Evolutionary conservation across 2,113 vertebrate species (phyloP).

Genomic region (Pseudorectes ferrugineus): DNA sequence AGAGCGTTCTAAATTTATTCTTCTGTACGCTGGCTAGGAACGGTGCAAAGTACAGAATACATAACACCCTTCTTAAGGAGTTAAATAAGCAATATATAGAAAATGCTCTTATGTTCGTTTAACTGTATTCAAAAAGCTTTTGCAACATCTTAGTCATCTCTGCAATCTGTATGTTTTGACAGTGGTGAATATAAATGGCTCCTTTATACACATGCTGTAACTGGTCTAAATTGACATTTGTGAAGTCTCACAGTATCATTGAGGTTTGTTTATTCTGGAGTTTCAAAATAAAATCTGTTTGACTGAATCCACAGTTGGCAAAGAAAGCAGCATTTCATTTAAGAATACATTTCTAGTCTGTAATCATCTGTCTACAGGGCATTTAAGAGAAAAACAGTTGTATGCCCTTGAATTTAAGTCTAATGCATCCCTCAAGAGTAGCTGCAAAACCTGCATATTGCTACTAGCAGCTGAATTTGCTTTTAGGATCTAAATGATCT

Average conservation of each 20-base stretch:
- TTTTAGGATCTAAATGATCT: not conserved
- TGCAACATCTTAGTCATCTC: not conserved
- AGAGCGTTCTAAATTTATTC: not conserved
- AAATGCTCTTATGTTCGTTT: not conserved
- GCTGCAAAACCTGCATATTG: not conserved
- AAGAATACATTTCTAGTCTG: constrained; percentile 19
- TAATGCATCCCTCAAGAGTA: not conserved
- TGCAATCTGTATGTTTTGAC: not conserved
- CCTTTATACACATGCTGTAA: not conserved
- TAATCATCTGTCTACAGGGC: constrained; percentile 20
- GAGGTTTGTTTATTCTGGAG: constrained; percentile 69
- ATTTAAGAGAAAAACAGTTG: constrained; percentile 15
- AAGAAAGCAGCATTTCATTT: constrained; percentile 22
- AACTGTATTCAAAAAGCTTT: not conserved
- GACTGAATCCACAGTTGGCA: constrained; percentile 36
- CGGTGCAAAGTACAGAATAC: not conserved
- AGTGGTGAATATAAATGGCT: not conserved
- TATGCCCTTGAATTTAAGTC: constrained; percentile 10
- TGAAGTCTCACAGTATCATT: constrained; percentile 19
- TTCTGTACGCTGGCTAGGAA: not conserved
- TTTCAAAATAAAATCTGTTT: constrained; percentile 22
- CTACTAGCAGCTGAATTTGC: constrained; percentile 2
- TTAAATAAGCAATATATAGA: not conserved
- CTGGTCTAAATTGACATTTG: constrained; percentile 34
- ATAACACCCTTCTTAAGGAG: not conserved